A percentile compares a stretch with the other conserved stretches of the same genome.
phyloP scores from a whole-genome alignment of 2,113 vertebrate genomes.

The Eurystomus gularis region DNA sequence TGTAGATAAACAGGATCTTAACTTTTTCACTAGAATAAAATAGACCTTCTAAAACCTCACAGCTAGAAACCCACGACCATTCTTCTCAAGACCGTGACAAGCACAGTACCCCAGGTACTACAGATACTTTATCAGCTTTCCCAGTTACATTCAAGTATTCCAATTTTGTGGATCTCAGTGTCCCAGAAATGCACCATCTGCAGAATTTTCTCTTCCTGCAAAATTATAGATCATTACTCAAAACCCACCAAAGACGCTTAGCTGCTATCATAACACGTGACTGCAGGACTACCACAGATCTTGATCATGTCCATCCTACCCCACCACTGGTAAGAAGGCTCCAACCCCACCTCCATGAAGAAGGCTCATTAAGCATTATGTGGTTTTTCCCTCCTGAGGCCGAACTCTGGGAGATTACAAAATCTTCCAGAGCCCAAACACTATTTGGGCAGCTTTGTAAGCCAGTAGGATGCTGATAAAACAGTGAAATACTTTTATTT shows the following conservation, averaged over 20 bases:
- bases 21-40: neutral
- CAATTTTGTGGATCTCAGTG: neutral
- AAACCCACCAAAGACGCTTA: neutral
- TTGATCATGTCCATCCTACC: neutral
- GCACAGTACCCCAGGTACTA: neutral
- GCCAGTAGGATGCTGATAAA: neutral
- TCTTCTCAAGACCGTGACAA: neutral
- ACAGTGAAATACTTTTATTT: neutral
- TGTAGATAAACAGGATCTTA: accelerated
- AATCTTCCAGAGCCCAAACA: neutral
- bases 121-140: neutral
- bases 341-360: neutral
- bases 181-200: neutral
- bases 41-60: accelerated
- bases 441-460: neutral
- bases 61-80: neutral
- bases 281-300: neutral
- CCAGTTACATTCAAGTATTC: neutral
- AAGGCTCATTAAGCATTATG: neutral
- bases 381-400: neutral
- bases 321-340: neutral
- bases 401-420: neutral
- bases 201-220: neutral
- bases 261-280: neutral
- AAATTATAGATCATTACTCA: neutral